Conservation (phyloP, 1,140 invertebrate species). For the Battus philenor region DNA sequence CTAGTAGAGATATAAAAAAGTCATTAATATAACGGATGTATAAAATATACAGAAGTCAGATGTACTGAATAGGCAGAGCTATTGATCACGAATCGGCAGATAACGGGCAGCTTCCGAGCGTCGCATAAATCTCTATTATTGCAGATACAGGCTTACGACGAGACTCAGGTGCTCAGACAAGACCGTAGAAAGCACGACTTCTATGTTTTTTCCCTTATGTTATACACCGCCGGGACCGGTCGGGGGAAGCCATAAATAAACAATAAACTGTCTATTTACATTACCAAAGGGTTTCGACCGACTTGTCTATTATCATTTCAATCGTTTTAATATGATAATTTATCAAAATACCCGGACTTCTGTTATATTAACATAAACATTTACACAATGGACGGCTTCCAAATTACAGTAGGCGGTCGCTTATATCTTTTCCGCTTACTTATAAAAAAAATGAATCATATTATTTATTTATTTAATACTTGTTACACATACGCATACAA, state of each 20-base stretch:
- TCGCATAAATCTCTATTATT: conserved; percentile 75
- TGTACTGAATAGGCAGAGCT: conserved; percentile 69
- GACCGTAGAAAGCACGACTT: conserved; percentile 64
- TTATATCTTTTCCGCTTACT: too few species aligned
- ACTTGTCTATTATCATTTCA: conserved; percentile 74
- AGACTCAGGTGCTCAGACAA: conserved; percentile 64
- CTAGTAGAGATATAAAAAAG: too few species aligned
- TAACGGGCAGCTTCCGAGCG: conserved; percentile 70
- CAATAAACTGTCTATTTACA: conserved; percentile 75
- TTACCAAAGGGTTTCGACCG: conserved; percentile 72
- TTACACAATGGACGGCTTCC: conserved; percentile 71
- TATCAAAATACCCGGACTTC: conserved; percentile 74
- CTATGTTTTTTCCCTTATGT: conserved; percentile 71
- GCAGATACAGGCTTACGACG: conserved; percentile 68
- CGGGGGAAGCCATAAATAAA: conserved; percentile 72
- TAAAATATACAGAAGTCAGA: too few species aligned
- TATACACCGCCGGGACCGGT: conserved; percentile 60
- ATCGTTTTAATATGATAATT: conserved; percentile 76
- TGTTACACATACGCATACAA: too few species aligned
- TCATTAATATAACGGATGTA: too few species aligned
- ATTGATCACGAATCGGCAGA: conserved; percentile 70
- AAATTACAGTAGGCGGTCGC: conserved; percentile 63
- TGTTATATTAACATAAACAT: conserved; percentile 73
- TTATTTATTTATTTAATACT: too few species aligned
- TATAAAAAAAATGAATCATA: too few species aligned